phyloP scores from a whole-genome alignment of 2,888 invertebrate species.

The Drosophila anomelani region DNA sequence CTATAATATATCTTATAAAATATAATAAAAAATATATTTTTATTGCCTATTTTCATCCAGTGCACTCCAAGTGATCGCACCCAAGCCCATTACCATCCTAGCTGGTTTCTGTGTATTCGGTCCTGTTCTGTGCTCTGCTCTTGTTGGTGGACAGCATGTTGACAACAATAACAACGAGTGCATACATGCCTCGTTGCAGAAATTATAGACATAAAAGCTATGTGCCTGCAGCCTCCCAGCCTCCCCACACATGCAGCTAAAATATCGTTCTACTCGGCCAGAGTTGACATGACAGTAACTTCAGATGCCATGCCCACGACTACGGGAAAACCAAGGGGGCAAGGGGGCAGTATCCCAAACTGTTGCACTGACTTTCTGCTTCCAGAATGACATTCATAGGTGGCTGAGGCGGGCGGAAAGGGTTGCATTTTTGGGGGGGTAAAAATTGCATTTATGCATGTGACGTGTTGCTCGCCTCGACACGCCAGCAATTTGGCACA shows the following conservation, averaged over 20 bases:
- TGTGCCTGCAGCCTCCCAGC: conserved; percentile 16
- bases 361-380: conserved; percentile 51
- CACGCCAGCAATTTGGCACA: conserved; percentile 49
- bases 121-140: conserved; percentile 19
- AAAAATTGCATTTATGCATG: conserved; percentile 78
- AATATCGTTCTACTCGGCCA: conserved; percentile 71
- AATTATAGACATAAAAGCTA: conserved; percentile 56
- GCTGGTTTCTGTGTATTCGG: conserved; percentile 28
- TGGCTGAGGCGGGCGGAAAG: conserved; percentile 38
- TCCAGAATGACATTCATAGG: conserved; percentile 60
- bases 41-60: background rate
- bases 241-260: conserved; percentile 60
- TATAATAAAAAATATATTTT: background rate
- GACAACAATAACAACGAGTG: conserved; percentile 55
- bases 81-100: conserved; percentile 24
- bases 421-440: conserved; percentile 30
- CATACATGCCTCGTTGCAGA: conserved; percentile 49
- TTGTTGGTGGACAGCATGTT: conserved; percentile 59
- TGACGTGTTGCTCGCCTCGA: conserved; percentile 66
- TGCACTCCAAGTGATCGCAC: conserved; percentile 44
- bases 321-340: conserved; percentile 22
- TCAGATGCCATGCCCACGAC: conserved; percentile 46
- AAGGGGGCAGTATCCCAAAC: conserved; percentile 39
- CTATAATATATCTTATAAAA: background rate
- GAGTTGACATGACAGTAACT: conserved; percentile 68